Conservation (phyloP, 2,797 vertebrate species). For the Neosalanx taihuensis region DNA sequence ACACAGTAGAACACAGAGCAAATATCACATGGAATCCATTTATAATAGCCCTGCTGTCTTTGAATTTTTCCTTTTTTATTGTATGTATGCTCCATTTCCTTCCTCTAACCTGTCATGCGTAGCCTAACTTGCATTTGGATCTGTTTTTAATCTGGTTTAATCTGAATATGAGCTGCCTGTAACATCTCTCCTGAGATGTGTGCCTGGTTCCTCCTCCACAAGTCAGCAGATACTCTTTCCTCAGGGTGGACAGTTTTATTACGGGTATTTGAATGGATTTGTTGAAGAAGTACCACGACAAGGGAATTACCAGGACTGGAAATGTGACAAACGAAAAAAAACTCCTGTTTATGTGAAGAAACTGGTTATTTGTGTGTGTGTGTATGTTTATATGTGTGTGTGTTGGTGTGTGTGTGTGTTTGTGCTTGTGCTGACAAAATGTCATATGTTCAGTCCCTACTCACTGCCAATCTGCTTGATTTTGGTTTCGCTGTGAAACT, state of each 20-base stretch:
- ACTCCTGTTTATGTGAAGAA: conserved; percentile 45
- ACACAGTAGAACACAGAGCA: conserved; percentile 12
- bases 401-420: no score
- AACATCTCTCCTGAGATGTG: conserved; percentile 9
- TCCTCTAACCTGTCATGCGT: no score
- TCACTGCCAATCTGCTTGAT: conserved; percentile 13
- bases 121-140: no score
- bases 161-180: neutral
- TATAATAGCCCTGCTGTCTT: neutral
- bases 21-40: conserved; percentile 16
- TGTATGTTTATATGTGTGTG: no score
- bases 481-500: neutral
- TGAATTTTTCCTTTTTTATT: neutral
- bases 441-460: neutral
- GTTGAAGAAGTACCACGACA: conserved; percentile 51
- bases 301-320: conserved; percentile 39
- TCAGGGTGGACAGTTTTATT: conserved; percentile 81
- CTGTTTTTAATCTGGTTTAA: no score
- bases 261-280: conserved; percentile 76
- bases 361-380: neutral
- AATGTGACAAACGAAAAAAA: conserved; percentile 45
- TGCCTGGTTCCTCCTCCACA: conserved; percentile 48
- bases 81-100: neutral
- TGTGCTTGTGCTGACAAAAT: neutral
- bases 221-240: conserved; percentile 61